Percentiles rank a stretch among this genome's conserved stretches.
phyloP scores from a whole-genome alignment of 2,888 invertebrate genomes.

The Drosophila ustulata region DNA sequence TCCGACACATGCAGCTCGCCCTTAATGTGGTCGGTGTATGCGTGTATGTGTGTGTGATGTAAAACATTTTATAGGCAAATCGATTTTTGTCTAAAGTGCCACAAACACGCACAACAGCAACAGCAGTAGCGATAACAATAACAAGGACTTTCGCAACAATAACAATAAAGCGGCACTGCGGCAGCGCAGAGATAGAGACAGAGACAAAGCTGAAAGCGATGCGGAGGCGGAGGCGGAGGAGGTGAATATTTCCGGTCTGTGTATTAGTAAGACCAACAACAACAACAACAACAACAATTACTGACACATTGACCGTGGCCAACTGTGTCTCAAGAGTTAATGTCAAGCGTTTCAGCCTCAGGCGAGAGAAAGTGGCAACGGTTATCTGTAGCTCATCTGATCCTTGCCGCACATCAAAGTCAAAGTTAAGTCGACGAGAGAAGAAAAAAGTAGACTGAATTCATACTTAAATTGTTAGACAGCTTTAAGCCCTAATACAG shows the following conservation, averaged over 20 bases:
- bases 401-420: slow-evolving; percentile 65
- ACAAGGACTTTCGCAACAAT: slow-evolving; percentile 64
- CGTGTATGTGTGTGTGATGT: slow-evolving; percentile 49
- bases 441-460: slow-evolving; percentile 13
- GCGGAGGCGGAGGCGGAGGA: background rate
- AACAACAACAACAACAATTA: slow-evolving; percentile 29
- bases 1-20: slow-evolving; percentile 45
- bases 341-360: slow-evolving; percentile 41
- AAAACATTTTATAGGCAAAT: slow-evolving; percentile 82
- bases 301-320: slow-evolving; percentile 56
- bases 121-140: slow-evolving; percentile 54
- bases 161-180: slow-evolving; percentile 63
- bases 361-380: slow-evolving; percentile 6
- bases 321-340: slow-evolving; percentile 43
- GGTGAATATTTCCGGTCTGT: slow-evolving; percentile 45
- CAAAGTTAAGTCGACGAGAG: slow-evolving; percentile 42
- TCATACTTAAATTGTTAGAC: slow-evolving; percentile 24
- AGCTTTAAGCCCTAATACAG: slow-evolving; percentile 42
- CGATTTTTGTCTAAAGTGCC: slow-evolving; percentile 81
- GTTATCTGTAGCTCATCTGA: slow-evolving; percentile 27
- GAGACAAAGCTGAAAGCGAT: too few species aligned
- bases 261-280: slow-evolving; percentile 50
- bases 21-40: slow-evolving; percentile 39
- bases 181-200: slow-evolving; percentile 21
- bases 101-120: slow-evolving; percentile 66